Conservation (phyloP, 1,140 invertebrate species). For the Micrasema minimum region DNA sequence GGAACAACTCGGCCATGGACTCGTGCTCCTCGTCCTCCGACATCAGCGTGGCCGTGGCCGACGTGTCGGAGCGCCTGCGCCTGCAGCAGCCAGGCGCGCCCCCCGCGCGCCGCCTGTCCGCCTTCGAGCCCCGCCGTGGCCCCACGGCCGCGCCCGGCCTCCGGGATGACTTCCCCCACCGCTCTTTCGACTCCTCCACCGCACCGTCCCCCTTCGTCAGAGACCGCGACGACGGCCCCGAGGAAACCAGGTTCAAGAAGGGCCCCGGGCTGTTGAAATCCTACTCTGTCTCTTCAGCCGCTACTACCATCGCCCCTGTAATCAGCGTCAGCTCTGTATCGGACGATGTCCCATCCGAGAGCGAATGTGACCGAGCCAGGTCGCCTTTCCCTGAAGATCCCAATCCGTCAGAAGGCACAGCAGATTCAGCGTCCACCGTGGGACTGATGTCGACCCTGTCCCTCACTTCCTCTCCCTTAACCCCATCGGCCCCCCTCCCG, state of each 20-base stretch:
- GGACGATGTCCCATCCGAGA: slow-evolving; percentile 67
- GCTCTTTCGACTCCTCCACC: slow-evolving; percentile 53
- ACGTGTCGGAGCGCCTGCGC: slow-evolving; percentile 68
- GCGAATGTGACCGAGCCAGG: slow-evolving; percentile 37
- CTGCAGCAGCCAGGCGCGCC: slow-evolving; percentile 70
- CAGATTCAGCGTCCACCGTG: slow-evolving; percentile 53
- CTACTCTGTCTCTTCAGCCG: slow-evolving; percentile 56
- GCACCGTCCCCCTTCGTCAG: slow-evolving; percentile 55
- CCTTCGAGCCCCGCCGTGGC: slow-evolving; percentile 64
- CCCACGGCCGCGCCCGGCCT: slow-evolving; percentile 59
- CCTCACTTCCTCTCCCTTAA: slow-evolving; percentile 57
- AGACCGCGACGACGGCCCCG: slow-evolving; percentile 57
- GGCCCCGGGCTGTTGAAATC: slow-evolving; percentile 58
- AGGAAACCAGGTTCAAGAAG: slow-evolving; percentile 56
- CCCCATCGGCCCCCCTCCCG: slow-evolving; percentile 32
- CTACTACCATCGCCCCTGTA: slow-evolving; percentile 68
- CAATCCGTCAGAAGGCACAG: slow-evolving; percentile 50
- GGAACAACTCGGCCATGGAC: slow-evolving; percentile 63
- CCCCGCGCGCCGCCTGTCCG: slow-evolving; percentile 62
- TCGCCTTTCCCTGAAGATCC: slow-evolving; percentile 51
- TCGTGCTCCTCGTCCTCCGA: slow-evolving; percentile 76
- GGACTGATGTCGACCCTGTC: slow-evolving; percentile 55
- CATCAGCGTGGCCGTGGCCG: slow-evolving; percentile 72
- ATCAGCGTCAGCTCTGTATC: slow-evolving; percentile 78
- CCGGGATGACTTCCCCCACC: slow-evolving; percentile 50